Conservation (phyloP, 2,888 invertebrate species). For the Acrobasis repandana region DNA sequence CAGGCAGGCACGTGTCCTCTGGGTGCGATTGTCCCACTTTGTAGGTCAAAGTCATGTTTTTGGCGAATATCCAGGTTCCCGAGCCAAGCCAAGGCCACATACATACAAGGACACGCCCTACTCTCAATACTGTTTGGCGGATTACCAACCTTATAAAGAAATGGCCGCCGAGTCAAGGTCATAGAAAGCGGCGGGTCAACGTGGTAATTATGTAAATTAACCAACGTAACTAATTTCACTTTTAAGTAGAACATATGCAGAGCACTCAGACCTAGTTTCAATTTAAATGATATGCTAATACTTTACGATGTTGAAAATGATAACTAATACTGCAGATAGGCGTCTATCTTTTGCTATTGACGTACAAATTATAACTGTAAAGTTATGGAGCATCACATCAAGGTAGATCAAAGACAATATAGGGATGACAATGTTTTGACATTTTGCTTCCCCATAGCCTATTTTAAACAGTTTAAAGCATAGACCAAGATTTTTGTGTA, state of each 20-base stretch:
- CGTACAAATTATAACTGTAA: too few relatives aligned
- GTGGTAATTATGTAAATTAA: conserved; percentile 36
- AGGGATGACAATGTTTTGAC: too few relatives aligned
- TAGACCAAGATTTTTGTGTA: too few relatives aligned
- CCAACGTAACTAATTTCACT: conserved; percentile 16
- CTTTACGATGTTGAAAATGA: conserved; percentile 34
- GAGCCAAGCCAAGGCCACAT: conserved; percentile 22
- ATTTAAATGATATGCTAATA: conserved; percentile 33
- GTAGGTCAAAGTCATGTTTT: conserved; percentile 48
- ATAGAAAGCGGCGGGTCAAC: conserved; percentile 42
- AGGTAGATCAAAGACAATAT: too few relatives aligned
- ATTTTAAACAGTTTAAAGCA: too few relatives aligned
- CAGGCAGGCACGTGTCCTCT: not conserved
- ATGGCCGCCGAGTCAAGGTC: conserved; percentile 43
- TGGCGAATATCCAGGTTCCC: conserved; percentile 48
- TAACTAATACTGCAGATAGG: not conserved
- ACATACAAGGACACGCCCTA: conserved; percentile 20
- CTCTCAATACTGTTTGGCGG: conserved; percentile 41
- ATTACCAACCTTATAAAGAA: conserved; percentile 40
- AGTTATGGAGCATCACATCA: too few relatives aligned
- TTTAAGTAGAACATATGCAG: conserved; percentile 19
- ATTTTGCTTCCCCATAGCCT: too few relatives aligned
- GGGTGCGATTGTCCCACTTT: conserved; percentile 31
- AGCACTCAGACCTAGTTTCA: conserved; percentile 25
- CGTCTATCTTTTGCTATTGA: not conserved